A percentile compares a stretch with the other conserved stretches of the same genome.
These are phyloP conservation scores for Vanessa atalanta DNA, from an alignment of 1,140 invertebrate genomes.

Conservation along the genomic window DNA sequence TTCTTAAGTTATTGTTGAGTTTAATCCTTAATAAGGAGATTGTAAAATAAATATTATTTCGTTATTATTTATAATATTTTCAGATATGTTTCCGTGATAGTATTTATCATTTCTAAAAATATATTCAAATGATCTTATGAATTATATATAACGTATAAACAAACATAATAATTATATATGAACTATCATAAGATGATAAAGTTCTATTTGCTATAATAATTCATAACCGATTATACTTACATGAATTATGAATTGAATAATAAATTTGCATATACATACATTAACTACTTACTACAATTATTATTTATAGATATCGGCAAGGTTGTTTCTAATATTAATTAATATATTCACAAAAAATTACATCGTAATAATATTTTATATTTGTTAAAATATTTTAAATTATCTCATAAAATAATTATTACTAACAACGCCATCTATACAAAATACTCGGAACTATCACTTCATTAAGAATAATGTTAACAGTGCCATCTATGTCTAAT, in stretches of 20 bases:
- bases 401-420: neutral
- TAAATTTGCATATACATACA: neutral
- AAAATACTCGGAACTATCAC: constrained; percentile 28
- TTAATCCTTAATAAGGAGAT: too few relatives aligned
- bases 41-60: too few relatives aligned
- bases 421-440: constrained; percentile 55
- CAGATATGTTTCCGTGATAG: too few relatives aligned
- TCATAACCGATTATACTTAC: neutral
- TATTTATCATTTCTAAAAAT: too few relatives aligned
- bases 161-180: neutral
- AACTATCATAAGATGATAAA: neutral
- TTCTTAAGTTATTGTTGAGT: too few relatives aligned
- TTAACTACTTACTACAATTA: neutral
- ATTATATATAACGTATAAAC: neutral
- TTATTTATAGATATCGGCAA: neutral
- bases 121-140: too few relatives aligned
- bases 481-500: constrained; percentile 62
- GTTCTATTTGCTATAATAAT: neutral
- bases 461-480: neutral
- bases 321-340: neutral
- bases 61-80: too few relatives aligned
- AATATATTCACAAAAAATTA: too few relatives aligned
- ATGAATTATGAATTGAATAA: neutral
- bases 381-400: neutral
- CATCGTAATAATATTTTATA: too few relatives aligned